phyloP scores from a whole-genome alignment of 2,797 vertebrate genomes.

The Potorous gilbertii region DNA sequence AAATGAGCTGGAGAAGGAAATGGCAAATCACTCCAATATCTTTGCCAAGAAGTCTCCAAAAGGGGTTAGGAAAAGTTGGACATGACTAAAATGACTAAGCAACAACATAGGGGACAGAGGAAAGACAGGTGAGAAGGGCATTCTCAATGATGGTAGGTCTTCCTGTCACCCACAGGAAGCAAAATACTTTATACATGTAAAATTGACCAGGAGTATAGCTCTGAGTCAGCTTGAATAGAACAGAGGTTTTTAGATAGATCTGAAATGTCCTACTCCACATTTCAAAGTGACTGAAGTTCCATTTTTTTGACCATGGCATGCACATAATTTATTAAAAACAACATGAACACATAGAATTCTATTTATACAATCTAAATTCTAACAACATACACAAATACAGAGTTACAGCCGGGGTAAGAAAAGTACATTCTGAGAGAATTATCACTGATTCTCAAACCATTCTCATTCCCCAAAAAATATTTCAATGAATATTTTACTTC shows the following conservation, averaged over 20 bases:
- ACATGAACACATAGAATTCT: slow-evolving; percentile 87
- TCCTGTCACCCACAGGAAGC: neutral
- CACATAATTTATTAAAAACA: slow-evolving; percentile 86
- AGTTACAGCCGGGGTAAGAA: no score
- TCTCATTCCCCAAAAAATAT: slow-evolving; percentile 64
- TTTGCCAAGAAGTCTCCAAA: neutral
- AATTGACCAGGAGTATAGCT: neutral
- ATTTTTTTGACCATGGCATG: slow-evolving; percentile 60
- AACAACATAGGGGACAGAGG: neutral
- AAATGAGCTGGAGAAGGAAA: neutral
- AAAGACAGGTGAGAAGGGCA: neutral
- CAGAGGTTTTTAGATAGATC: neutral
- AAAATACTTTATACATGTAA: neutral
- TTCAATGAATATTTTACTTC: slow-evolving; percentile 73
- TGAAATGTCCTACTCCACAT: neutral
- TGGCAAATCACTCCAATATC: neutral
- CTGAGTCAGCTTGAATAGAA: neutral
- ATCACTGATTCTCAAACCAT: slow-evolving; percentile 69
- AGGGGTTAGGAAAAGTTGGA: neutral
- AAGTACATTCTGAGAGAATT: slow-evolving; percentile 86
- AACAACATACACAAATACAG: slow-evolving; percentile 90
- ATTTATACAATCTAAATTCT: slow-evolving; percentile 90
- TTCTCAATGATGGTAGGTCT: neutral
- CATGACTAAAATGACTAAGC: neutral
- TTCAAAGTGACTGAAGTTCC: neutral